Evolutionary conservation across 2,113 vertebrate genomes (phyloP), one percentile per base, ranked within the genome.

Genomic region (Dicrurus megarhynchus): DNA sequence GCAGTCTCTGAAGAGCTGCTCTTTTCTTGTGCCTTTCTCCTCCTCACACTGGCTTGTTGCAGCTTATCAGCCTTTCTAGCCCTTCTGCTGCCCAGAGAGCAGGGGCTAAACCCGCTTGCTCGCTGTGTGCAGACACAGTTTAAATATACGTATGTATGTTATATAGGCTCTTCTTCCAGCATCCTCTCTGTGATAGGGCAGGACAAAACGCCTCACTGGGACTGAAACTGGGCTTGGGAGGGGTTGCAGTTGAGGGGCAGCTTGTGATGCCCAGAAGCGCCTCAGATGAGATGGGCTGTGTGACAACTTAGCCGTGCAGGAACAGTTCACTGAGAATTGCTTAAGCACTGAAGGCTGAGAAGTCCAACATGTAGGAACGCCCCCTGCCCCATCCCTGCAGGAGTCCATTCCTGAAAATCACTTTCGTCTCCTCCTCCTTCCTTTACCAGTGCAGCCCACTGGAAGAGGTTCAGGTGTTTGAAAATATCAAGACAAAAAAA

Each of bases 11-110:
- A 89, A 96, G 97, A 84, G 94, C 97, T 88, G 79, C 98, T 97
- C 85, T 97, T 98, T 97, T 98, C 97, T 98, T 22, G 98, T 98
- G 98, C 98, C 98, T 98, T 98, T 96, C 94, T 95, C 95, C 92
- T 95, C 73, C 91, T 96, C 94, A 79, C 70, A 59, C 94, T 3
- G 97, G 97, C 96, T 97, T 95, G 63, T 96, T 89, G 95, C 97
- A 97, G 95, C 94, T 87, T 96, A 55, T 84, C 82, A 84, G 97
- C 97, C 96, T 97, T 84, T 55, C 87, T 80, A 96, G 95, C 92
- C 80, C 68, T 80, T 55, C 84, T 44, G 87, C 92, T 89, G 92
- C 87, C 84, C 75, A 26, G 79, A 95, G 84, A 87, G 76, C 75
- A 88, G 69, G 47, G 76, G 49, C 79, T 88, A 28, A 91, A 83